phyloP scores from a whole-genome alignment of 2,888 invertebrate genomes.

The Drosophila siamana region DNA sequence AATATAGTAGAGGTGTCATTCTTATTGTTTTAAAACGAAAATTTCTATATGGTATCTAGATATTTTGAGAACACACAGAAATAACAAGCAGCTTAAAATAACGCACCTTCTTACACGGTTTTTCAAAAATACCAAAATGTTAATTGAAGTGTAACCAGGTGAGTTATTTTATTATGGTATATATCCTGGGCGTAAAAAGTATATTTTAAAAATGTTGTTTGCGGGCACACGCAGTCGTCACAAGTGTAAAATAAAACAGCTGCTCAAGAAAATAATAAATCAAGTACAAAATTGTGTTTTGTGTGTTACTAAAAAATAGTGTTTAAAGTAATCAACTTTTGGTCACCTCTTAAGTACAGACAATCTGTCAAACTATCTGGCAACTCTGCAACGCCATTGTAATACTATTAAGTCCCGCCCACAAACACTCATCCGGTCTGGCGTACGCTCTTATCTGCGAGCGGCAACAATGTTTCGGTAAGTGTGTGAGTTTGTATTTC shows the following conservation, averaged over 20 bases:
- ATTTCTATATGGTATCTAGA: too few relatives aligned
- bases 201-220: too few relatives aligned
- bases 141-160: background rate
- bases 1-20: too few relatives aligned
- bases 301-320: too few relatives aligned
- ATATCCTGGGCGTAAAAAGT: background rate
- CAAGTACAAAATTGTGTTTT: too few relatives aligned
- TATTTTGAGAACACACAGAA: too few relatives aligned
- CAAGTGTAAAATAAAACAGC: too few relatives aligned
- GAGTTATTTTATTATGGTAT: background rate
- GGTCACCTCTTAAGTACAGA: background rate
- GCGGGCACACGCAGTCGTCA: too few relatives aligned
- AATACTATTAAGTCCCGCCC: slow-evolving; percentile 51
- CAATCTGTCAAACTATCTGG: slow-evolving; percentile 36
- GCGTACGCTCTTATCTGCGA: slow-evolving; percentile 40
- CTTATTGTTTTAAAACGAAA: too few relatives aligned
- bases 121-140: background rate
- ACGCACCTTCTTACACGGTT: background rate
- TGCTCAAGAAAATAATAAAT: too few relatives aligned
- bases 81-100: background rate
- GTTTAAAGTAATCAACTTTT: too few relatives aligned
- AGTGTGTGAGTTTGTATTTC: slow-evolving; percentile 8
- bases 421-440: slow-evolving; percentile 13
- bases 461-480: slow-evolving; percentile 44
- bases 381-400: slow-evolving; percentile 64